Evolutionary conservation across 2,888 invertebrate species (phyloP), one percentile per base, ranked within the genome.

Genomic region (Notodonta ziczac): DNA sequence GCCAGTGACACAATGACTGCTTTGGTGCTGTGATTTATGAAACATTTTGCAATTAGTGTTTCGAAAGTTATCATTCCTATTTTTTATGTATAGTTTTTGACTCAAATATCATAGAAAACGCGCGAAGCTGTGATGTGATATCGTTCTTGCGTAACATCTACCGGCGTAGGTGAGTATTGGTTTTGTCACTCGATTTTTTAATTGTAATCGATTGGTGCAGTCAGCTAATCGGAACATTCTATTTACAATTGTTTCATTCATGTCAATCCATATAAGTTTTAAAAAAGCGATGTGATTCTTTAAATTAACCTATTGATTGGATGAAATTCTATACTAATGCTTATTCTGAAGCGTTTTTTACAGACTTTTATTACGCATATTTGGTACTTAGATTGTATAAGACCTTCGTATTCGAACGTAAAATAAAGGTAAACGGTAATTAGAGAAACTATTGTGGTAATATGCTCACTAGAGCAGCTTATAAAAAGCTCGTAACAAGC

Each of bases 21-120:
- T 52, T 66, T 65, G 67, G 75, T 84, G 82, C 78, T 83, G 85
- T 86, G 85, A 82, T 83, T 65, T 72, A 16, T 7, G 50, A 63
- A 65, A 64, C 65, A 58, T 68, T 65, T 72, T 71, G 51, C 46
- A 68, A 65, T 63, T 61, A 65, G 74, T 73, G 67, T 64, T 61
- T 61, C 60, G 65, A 69, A 56, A 64, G 60, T 59, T 50, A 32
- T 67, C 59, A 68, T 65, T 32, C 58, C 57, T 59, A 57, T 66
- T 57, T 60, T 42, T 12, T 63, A 58, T 39, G 13, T 61, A 5
- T 46, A 10, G 58, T 56, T 52, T 56, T 44, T 35, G 48, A 12
- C 51, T 54, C 48, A 53, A 60, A 53, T 62, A 55, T 56, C 60
- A 51, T 61, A 63, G 59, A 58, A 60, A 60, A n/a, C 54, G 8